Evolutionary conservation across 2,888 invertebrate species (phyloP), one percentile per base, ranked within the genome.

Genomic region (Drosophila paucipuncta): DNA sequence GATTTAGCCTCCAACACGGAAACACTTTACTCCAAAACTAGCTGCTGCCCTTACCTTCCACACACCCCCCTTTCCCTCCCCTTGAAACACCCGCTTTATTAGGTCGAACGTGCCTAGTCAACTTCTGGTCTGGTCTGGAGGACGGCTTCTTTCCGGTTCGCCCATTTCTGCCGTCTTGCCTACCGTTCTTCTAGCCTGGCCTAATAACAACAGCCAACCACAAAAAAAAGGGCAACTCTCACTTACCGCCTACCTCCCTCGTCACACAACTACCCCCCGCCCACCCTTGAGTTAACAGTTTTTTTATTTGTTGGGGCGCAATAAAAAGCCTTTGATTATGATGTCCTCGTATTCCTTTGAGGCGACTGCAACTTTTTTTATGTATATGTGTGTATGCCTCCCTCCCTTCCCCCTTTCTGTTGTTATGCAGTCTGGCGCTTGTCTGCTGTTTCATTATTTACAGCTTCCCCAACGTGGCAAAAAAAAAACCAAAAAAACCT

Each of bases 51-150:
- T 39, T 33, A 10, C 43, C 43, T 7, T 37, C 52, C 43, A 18
- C 41, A 16, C 30, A 10, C 9, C 25, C 16, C 10, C 16, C 2
- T 33, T 9, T 18, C 2, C 18, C 7, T 3, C 22, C 22, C n/a
- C 50, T 16, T 35, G 65, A 10, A 25, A 25, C 31, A 49, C 31
- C 35, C 35, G 79, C 78, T 87, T 47, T 88, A 86, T 88, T 88
- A 83, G 87, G 90, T 88, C 90, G 87, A 86, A 90, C 87, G 90
- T 90, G 87, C 75, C 76, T 75, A 87, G 80, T 78, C 74, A 83
- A 71, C 71, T 72, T 78, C 39, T 25, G 16, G 22, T 47, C 47
- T 47, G 22, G 83, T 76, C 76, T 79, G 62, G 62, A 66, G 60
- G 68, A 57, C 66, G 71, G 75, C 73, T 86, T 82, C 80, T 68